Evolutionary conservation across 1,140 invertebrate genomes (phyloP), one percentile per base, ranked within the genome.

Genomic region (Schlechtendalia chinensis): DNA sequence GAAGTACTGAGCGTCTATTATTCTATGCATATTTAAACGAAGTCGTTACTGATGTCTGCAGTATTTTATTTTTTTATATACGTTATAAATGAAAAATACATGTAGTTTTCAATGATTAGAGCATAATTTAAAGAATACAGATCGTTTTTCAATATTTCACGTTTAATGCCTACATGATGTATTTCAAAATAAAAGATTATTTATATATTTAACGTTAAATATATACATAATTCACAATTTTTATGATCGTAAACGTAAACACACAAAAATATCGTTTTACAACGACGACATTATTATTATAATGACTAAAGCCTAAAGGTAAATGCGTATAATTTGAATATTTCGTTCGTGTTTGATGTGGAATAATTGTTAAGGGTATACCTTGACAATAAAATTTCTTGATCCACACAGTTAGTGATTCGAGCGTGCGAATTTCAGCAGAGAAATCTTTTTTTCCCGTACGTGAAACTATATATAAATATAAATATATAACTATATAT

Each of bases 281-380:
- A 22, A 22, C 54, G 54, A 56, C 19, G 19, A 56, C 5, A 6
- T n/a, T 56, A 56, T 56, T n/a, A 56, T 5, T 22, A 56, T 56
- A 3, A 56, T 56, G 19, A 8, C 47, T 10, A 56, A 56, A 19
- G 54, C 19, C 19, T 56, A 56, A 22, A 56, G 6, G 47, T 4
- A 5, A 5, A 11, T 50, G 12, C 11, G 14, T 50, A 50, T 14
- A 50, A 50, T 12, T 50, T 67, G 22, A 45, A n/a, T 67, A 67
- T 67, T 67, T 32, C 63, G n/a, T 47, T 6, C 11, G 65, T 8
- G 65, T 67, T 5, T 12, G 32, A 16, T 6, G 39, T n/a, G 22
- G 65, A 45, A 45, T 67, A 22, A 67, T 67, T 67, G 65, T 67
- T 32, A 67, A 22, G 39, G 5, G 12, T 47, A 67, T 65, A 61